Base-by-base conservation (phyloP, 2,797 vertebrate genomes). In the Eidolon dupreanum region DNA sequence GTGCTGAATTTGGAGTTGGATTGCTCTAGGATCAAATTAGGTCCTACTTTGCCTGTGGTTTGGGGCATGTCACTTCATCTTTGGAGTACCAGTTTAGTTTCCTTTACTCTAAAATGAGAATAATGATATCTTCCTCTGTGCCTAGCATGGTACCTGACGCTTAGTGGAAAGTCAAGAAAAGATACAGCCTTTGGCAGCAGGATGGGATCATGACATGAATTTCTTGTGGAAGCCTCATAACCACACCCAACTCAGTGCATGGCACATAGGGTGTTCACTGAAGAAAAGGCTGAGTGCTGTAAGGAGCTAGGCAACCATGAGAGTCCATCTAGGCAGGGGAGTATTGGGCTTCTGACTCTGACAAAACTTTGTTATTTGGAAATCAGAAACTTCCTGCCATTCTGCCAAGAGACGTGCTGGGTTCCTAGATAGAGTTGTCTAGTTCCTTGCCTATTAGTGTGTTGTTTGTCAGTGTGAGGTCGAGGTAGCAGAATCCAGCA, bases 351-450 rank as follows among this genome's bases (percentile, higher is more conserved):
- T 95, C 92, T 93, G 93, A 93, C 94, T 95, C 70, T 46, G 92
- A 96, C 94, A 97, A 97, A 97, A 97, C 82, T 96, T 97, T 92
- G 55, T 92, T 93, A 94, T 96, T 97, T 95, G 94, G 96, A 96
- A 96, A 94, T 36, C 65, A 94, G 95, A 97, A 87, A 41, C 90
- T 96, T 91, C 75, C 89, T 89, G 90, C 91, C 57, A 43, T 63
- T 92, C 93, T 97, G 97, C 97, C 97, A 97, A 89, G 91, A 97
- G 49, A 17, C 94, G 6, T 55, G 90, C 97, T 97, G 97, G 31
- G 90, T 77, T 97, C 91, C 95, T 95, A 95, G 93, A 95, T 57
- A 82, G 96, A 87, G 78, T 17, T 71, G 65, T 94, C 96, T 97
- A 95, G 96, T 97, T 94, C 83, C 88, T 96, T 92, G 93, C 90